Conservation (phyloP, 1,140 invertebrate species). For the Brachionus rubens region DNA sequence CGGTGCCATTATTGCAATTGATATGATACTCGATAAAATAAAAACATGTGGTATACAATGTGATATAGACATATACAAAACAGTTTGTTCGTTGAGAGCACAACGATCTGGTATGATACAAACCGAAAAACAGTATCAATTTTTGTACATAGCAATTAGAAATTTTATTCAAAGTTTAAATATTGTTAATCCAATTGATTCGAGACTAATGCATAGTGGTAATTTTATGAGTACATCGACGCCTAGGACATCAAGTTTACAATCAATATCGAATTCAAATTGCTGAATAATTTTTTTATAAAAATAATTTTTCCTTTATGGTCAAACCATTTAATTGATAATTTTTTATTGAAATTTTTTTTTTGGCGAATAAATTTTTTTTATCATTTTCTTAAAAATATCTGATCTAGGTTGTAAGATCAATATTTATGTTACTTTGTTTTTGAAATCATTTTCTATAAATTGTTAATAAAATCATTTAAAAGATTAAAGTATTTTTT, state of each 20-base stretch:
- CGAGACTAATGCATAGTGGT: background rate
- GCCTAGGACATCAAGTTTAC: constrained; percentile 26
- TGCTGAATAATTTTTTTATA: too few species aligned
- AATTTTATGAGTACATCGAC: constrained; percentile 36
- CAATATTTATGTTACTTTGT: too few species aligned
- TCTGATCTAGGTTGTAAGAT: too few species aligned
- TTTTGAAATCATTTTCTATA: too few species aligned
- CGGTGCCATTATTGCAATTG: constrained; percentile 49
- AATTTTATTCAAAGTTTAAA: constrained; percentile 35
- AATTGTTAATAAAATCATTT: too few species aligned
- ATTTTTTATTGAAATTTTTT: background rate
- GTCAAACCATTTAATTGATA: background rate
- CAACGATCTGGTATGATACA: constrained; percentile 47
- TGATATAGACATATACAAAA: constrained; percentile 48
- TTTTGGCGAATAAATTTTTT: too few species aligned
- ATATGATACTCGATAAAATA: constrained; percentile 56
- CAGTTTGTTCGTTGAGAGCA: constrained; percentile 45
- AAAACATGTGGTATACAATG: constrained; percentile 45
- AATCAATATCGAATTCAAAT: constrained; percentile 16
- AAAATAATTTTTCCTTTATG: background rate
- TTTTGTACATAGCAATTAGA: constrained; percentile 41
- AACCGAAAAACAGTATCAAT: constrained; percentile 47
- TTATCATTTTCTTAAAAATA: too few species aligned
- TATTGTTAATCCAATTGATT: constrained; percentile 2
- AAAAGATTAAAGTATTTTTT: too few species aligned